Evolutionary conservation across 92 coral and sea anemone genomes (phyloP).

Genomic region (Porites evermanni): DNA sequence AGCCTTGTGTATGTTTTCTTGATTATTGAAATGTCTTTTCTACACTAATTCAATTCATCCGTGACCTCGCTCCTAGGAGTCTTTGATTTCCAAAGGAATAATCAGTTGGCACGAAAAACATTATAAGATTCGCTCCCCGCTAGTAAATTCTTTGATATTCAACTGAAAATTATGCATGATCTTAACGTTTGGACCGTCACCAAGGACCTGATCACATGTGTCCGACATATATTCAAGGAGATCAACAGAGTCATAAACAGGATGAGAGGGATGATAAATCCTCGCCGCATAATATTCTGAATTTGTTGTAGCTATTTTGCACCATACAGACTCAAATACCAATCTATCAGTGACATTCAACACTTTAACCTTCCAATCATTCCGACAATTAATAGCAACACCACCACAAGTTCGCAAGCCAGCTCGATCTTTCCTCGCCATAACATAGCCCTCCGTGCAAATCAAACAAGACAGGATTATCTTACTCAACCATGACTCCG

Average conservation of each 20-base stretch:
- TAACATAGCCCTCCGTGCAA: not conserved
- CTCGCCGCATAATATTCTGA: not conserved
- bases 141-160: too few species aligned
- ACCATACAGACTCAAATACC: not conserved
- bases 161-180: too few species aligned
- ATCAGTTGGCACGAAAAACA: too few species aligned
- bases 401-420: not conserved
- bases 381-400: not conserved
- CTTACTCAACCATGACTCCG: not conserved
- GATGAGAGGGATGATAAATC: not conserved
- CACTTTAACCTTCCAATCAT: not conserved
- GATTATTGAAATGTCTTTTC: too few species aligned
- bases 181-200: not conserved
- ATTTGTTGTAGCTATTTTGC: not conserved
- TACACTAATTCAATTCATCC: too few species aligned
- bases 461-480: not conserved
- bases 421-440: too few species aligned
- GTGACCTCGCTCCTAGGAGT: too few species aligned
- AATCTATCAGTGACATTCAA: too few species aligned
- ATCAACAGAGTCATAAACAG: not conserved
- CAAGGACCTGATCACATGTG: not conserved
- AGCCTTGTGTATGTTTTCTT: too few species aligned
- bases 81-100: too few species aligned
- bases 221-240: not conserved
- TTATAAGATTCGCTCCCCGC: too few species aligned